phyloP scores from a whole-genome alignment of 2,113 vertebrate species.

The Prionailurus viverrinus region DNA sequence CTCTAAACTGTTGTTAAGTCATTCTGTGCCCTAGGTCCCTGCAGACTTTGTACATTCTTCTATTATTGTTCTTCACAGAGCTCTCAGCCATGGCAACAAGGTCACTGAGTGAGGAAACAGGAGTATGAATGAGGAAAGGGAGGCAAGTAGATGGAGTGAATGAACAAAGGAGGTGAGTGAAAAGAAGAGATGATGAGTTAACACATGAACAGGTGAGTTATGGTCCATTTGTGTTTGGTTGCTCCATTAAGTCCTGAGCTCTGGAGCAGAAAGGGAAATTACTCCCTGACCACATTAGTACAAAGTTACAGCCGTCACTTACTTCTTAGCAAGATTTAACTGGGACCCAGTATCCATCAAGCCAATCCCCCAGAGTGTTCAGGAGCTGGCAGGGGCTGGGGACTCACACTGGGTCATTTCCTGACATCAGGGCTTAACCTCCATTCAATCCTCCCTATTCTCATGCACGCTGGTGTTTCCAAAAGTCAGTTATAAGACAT shows the following conservation, averaged over 20 bases:
- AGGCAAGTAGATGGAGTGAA: not conserved
- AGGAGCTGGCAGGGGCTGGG: not conserved
- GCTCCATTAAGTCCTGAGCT: not conserved
- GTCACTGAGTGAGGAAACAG: not conserved
- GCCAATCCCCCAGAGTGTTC: not conserved
- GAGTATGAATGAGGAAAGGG: not conserved
- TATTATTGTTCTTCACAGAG: not conserved
- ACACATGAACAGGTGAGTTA: not conserved
- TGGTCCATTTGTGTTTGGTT: not conserved
- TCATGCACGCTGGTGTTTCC: not conserved
- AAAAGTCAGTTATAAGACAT: not conserved
- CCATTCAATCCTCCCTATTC: not conserved
- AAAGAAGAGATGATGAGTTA: not conserved
- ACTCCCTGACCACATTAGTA: not conserved
- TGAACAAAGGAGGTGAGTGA: not conserved
- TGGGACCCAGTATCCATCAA: not conserved
- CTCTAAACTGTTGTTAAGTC: not conserved
- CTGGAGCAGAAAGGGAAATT: not conserved
- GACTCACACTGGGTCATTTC: not conserved
- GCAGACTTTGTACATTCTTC: not conserved
- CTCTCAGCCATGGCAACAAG: not conserved
- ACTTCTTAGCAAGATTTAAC: not conserved
- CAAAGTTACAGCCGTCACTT: not conserved
- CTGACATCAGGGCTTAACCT: not conserved
- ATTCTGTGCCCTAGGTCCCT: not conserved